These are phyloP conservation scores for Cephus sareptanus DNA, from an alignment of 2,888 invertebrate genomes.

Conservation along the genomic window DNA sequence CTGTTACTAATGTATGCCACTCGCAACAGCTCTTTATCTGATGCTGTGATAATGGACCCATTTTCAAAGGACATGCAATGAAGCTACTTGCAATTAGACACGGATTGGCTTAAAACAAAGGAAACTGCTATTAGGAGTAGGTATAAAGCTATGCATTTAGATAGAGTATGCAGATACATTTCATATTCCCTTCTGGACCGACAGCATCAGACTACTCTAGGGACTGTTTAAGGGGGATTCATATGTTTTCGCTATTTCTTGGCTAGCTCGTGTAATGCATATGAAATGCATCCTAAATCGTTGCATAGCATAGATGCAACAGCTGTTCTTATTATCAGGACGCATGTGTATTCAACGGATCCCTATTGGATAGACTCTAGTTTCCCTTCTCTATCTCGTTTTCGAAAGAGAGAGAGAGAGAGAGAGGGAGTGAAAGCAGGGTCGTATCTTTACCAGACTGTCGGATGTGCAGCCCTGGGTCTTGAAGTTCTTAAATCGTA, in stretches of 20 bases:
- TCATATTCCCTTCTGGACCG: background rate
- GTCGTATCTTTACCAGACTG: background rate
- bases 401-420: constrained; percentile 19
- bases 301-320: constrained; percentile 20
- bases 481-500: background rate
- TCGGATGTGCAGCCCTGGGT: background rate
- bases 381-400: background rate
- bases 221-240: constrained; percentile 17
- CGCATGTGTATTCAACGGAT: background rate
- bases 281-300: constrained; percentile 26
- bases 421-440: background rate
- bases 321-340: constrained; percentile 25
- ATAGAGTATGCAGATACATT: background rate
- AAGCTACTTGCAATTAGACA: background rate
- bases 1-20: background rate
- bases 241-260: constrained; percentile 19
- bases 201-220: background rate
- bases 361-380: background rate
- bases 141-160: background rate
- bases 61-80: background rate
- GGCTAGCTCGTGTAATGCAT: constrained; percentile 21
- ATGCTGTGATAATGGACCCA: background rate
- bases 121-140: background rate
- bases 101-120: background rate
- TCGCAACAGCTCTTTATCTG: background rate